Conservation (phyloP, 2,113 vertebrate genomes). For the Crotalus viridis region DNA sequence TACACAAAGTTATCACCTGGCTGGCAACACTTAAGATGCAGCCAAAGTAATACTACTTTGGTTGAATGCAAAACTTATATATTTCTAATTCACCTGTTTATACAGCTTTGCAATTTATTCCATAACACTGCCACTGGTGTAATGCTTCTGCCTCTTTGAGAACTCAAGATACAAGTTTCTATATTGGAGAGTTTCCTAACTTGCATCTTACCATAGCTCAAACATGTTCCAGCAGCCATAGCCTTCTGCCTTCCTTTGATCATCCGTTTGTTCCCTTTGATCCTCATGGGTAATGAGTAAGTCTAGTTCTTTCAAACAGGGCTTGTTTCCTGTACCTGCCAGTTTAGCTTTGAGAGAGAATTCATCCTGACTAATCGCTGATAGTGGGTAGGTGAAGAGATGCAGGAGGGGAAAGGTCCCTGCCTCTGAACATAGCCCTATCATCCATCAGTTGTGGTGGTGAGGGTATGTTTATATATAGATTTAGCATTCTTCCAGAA, state of each 20-base stretch:
- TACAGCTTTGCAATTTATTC: neutral
- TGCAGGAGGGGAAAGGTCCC: neutral
- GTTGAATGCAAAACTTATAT: neutral
- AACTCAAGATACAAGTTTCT: neutral
- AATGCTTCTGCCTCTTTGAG: neutral
- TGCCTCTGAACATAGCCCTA: neutral
- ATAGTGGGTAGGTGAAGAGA: neutral
- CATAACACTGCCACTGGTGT: neutral
- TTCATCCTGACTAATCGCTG: neutral
- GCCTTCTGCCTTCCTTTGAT: neutral
- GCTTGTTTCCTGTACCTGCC: neutral
- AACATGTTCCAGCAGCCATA: neutral
- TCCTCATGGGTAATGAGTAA: neutral
- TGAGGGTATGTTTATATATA: neutral
- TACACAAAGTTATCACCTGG: neutral
- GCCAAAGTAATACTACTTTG: neutral
- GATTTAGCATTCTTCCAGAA: neutral
- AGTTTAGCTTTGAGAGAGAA: neutral
- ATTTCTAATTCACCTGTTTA: neutral
- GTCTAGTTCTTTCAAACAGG: neutral
- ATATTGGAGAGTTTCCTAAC: neutral
- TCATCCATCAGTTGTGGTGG: neutral
- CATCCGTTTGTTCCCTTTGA: neutral
- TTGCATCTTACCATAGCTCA: neutral
- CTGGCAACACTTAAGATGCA: neutral